Percentiles rank a stretch among this genome's conserved stretches.
These are phyloP conservation scores for Hucho hucho DNA, from an alignment of 2,113 vertebrate genomes.

Conservation along the genomic window DNA sequence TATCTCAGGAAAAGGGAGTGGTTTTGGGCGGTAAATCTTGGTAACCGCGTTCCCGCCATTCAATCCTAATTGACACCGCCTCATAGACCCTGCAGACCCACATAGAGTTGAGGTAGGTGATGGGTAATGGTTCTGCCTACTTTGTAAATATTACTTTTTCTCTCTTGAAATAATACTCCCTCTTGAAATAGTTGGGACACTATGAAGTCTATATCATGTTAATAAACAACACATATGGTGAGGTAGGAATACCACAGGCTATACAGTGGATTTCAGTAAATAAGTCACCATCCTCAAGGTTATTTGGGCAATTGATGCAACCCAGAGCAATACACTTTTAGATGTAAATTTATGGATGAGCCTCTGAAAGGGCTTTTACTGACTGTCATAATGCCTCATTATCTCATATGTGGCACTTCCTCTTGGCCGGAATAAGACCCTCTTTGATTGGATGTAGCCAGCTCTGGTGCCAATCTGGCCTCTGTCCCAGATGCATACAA, in stretches of 20 bases:
- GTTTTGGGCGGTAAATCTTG: too few relatives aligned
- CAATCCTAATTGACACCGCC: constrained; percentile 86
- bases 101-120: constrained; percentile 84
- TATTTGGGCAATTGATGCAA: too few relatives aligned
- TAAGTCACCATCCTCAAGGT: too few relatives aligned
- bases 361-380: neutral
- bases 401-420: neutral
- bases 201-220: too few relatives aligned
- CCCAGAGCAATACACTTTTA: neutral
- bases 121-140: too few relatives aligned
- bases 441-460: neutral
- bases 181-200: neutral
- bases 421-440: neutral
- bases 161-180: too few relatives aligned
- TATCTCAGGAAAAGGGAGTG: constrained; percentile 57
- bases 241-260: too few relatives aligned
- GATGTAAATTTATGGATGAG: neutral
- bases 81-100: constrained; percentile 91
- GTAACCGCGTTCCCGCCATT: constrained; percentile 79
- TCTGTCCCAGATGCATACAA: neutral
- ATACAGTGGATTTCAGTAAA: too few relatives aligned
- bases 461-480: constrained; percentile 4
- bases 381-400: neutral
- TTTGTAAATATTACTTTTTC: neutral
- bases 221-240: too few relatives aligned